Evolutionary conservation across 2,113 vertebrate species (phyloP).

Genomic region (Alectura lathami): DNA sequence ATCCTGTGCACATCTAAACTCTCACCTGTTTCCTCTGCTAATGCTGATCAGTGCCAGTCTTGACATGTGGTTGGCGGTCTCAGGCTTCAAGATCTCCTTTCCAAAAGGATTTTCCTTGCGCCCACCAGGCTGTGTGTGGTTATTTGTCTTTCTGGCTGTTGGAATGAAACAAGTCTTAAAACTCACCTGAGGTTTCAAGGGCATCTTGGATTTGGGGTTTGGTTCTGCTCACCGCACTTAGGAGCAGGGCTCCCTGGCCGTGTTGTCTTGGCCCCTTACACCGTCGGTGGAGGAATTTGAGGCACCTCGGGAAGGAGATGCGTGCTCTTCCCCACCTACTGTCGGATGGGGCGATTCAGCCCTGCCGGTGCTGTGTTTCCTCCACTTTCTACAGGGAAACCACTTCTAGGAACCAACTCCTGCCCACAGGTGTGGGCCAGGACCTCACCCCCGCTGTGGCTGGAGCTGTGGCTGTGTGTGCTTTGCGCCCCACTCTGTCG

Average conservation of each 20-base stretch:
- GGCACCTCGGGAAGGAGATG: background rate
- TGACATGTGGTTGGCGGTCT: background rate
- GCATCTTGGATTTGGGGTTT: background rate
- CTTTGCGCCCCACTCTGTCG: background rate
- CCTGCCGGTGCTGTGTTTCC: background rate
- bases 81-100: background rate
- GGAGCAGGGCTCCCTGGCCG: rapidly evolving
- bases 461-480: rapidly evolving
- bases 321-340: background rate
- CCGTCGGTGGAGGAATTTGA: background rate
- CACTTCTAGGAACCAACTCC: background rate
- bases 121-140: background rate
- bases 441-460: rapidly evolving
- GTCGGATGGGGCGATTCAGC: background rate
- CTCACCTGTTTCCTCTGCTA: background rate
- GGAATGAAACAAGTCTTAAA: background rate
- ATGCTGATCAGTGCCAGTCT: background rate
- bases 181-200: background rate
- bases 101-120: background rate
- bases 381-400: background rate
- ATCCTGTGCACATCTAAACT: background rate
- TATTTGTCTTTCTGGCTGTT: background rate
- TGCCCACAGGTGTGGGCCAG: background rate
- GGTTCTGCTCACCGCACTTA: background rate
- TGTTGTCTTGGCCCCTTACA: background rate